Conservation (phyloP, 2,888 invertebrate genomes). For the Aplocera efformata region DNA sequence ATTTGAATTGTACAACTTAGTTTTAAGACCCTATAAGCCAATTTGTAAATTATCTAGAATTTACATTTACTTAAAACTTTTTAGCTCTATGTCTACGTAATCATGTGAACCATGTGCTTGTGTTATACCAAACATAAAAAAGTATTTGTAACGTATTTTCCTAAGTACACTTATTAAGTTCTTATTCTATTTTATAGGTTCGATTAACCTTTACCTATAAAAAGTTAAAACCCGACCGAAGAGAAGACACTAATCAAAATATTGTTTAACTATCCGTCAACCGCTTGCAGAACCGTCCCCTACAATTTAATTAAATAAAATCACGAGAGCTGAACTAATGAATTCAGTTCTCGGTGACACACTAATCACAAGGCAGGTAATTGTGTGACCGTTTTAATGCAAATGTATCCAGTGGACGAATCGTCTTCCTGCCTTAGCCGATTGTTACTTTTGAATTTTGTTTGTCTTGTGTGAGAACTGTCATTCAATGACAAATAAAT, state of each 20-base stretch:
- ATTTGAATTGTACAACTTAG: too few species aligned
- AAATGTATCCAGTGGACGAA: constrained; percentile 45
- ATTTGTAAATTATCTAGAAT: too few species aligned
- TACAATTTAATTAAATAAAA: constrained; percentile 75
- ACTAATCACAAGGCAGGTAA: constrained; percentile 65
- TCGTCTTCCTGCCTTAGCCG: constrained; percentile 40
- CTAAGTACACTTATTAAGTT: too few species aligned
- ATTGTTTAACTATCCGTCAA: constrained; percentile 9
- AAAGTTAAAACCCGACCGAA: too few species aligned
- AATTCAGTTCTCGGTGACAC: constrained; percentile 75
- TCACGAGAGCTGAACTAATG: constrained; percentile 80
- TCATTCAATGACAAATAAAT: constrained; percentile 5
- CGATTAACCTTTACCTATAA: too few species aligned
- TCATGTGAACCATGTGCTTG: too few species aligned
- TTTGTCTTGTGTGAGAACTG: constrained; percentile 7
- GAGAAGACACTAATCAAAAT: background rate
- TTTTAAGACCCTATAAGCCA: too few species aligned
- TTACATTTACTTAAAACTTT: too few species aligned
- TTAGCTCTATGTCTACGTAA: too few species aligned
- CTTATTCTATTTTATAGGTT: too few species aligned
- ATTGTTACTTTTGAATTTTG: background rate
- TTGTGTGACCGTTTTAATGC: constrained; percentile 77
- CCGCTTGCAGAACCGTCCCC: constrained; percentile 6
- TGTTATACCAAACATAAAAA: too few species aligned
- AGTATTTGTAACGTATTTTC: too few species aligned